Evolutionary conservation across 2,113 vertebrate species (phyloP), one percentile per base, ranked within the genome.

Genomic region (Hystrix cristata): DNA sequence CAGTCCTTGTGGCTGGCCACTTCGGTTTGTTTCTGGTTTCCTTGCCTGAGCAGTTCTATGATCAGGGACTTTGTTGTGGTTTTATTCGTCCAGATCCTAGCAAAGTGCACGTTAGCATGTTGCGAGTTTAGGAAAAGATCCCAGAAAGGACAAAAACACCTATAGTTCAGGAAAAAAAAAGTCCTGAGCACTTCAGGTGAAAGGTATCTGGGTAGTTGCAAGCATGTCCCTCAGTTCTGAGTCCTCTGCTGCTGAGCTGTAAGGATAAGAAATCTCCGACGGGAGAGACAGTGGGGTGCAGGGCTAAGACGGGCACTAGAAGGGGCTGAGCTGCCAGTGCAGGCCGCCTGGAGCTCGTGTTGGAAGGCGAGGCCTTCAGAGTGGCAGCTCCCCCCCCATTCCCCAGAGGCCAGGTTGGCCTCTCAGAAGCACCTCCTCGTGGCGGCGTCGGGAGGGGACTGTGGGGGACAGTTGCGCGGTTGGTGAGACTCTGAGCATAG

Each of bases 291-390:
- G 10, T 16, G 3, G 34, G 34, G 31, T 1, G 34, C 15, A 21
- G 34, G 72, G 4, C 7, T 9, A 18, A 67, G 71, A 3, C 0
- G 2, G 21, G 23, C 16, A 3, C 6, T 9, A 29, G 80, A 13
- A 25, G 23, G 12, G 27, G 0, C 4, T 10, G n/a, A 13, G 15
- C 43, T 2, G 1, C 34, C 65, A 34, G 10, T 3, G 0, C 0
- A 0, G 9, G 10, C 25, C 46, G 12, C 5, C 1, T 15, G 84
- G 85, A 65, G 48, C 91, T 59, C 53, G 7, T 25, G 6, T 12
- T 23, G 19, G 19, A 60, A 53, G n/a, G 38, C 2, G 16, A 53
- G 29, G 84, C 31, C 34, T 80, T 71, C 3, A 46, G 55, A 62
- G 51, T 34, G 74, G 27, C 0, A 15, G 18, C 3, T 46, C 43